These are phyloP conservation scores for Characodon lateralis DNA, from an alignment of 2,797 vertebrate genomes.

Conservation along the genomic window DNA sequence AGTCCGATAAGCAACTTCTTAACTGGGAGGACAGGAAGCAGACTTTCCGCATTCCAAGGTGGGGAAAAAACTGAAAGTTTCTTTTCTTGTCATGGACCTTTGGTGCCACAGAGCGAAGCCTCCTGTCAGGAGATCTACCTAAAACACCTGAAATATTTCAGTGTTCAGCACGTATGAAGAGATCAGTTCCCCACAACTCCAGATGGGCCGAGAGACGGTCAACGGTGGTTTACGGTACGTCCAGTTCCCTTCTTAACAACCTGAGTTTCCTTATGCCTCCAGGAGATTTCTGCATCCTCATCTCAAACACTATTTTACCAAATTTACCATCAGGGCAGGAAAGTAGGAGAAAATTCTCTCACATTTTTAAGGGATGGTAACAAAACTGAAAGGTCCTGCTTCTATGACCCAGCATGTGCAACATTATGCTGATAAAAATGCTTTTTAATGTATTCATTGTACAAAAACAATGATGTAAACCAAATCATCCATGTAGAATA, in stretches of 20 bases:
- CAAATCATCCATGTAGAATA: too few relatives aligned
- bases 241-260: neutral
- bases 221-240: constrained; percentile 82
- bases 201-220: constrained; percentile 80
- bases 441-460: too few relatives aligned
- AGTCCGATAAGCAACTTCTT: constrained; percentile 60
- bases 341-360: neutral
- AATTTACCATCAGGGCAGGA: neutral
- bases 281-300: too few relatives aligned
- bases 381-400: neutral
- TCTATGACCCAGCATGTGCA: too few relatives aligned
- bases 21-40: constrained; percentile 73
- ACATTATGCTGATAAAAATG: too few relatives aligned
- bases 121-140: constrained; percentile 15
- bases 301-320: neutral
- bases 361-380: neutral
- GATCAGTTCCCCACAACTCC: constrained; percentile 52
- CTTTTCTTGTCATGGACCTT: constrained; percentile 21
- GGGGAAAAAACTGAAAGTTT: constrained; percentile 28
- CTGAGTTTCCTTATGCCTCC: neutral
- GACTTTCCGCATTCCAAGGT: constrained; percentile 80
- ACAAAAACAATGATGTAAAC: too few relatives aligned
- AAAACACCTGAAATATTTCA: neutral
- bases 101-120: neutral
- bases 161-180: constrained; percentile 59